A percentile compares a stretch with the other conserved stretches of the same genome.
Conservation (phyloP, 2,888 invertebrate genomes). For the Leptinotarsa juncta region DNA sequence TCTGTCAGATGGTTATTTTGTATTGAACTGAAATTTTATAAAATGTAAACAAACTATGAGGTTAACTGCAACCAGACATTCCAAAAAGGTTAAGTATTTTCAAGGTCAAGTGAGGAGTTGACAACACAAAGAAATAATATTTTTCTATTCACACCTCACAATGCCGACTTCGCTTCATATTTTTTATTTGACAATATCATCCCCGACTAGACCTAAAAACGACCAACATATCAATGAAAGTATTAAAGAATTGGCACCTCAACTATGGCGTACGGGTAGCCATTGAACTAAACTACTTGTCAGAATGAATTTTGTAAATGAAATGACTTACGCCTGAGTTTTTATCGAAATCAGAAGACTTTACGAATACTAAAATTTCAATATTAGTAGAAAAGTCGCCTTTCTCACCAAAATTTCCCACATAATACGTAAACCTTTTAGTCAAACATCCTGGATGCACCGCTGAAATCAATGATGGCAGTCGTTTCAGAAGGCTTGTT, state of each 20-base stretch:
- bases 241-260: slow-evolving; percentile 35
- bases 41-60: slow-evolving; percentile 55
- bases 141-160: slow-evolving; percentile 54
- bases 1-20: slow-evolving; percentile 11
- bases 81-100: slow-evolving; percentile 49
- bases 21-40: slow-evolving; percentile 24
- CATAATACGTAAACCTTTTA: slow-evolving; percentile 61
- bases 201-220: slow-evolving; percentile 31
- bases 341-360: slow-evolving; percentile 45
- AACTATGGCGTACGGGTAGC: slow-evolving; percentile 54
- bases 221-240: slow-evolving; percentile 31
- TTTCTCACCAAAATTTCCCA: slow-evolving; percentile 58
- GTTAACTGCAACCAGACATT: slow-evolving; percentile 43
- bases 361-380: slow-evolving; percentile 40
- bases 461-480: slow-evolving; percentile 68
- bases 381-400: slow-evolving; percentile 61
- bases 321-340: slow-evolving; percentile 54
- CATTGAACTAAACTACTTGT: slow-evolving; percentile 59
- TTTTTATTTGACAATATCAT: slow-evolving; percentile 13
- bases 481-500: slow-evolving; percentile 38
- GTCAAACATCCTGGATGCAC: slow-evolving; percentile 59
- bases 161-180: slow-evolving; percentile 23
- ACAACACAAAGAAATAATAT: slow-evolving; percentile 60
- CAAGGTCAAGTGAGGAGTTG: slow-evolving; percentile 62
- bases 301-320: slow-evolving; percentile 54